Base-by-base conservation (phyloP, 23 tunicate species). In the Halocynthia roretzi region DNA sequence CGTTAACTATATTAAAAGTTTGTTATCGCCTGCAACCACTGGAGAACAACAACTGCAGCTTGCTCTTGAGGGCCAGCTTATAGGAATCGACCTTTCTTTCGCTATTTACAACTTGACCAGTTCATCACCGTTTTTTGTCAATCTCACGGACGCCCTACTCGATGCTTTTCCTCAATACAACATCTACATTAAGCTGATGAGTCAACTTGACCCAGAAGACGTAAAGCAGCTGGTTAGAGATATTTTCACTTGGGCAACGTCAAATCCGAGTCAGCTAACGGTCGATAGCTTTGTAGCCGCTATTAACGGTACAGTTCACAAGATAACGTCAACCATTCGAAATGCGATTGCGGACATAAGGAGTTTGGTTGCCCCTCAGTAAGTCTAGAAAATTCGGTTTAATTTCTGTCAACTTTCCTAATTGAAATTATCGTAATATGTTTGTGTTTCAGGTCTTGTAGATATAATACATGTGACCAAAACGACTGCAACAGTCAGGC, bases 131-230 rank as follows among this genome's bases (percentile, higher is more conserved):
- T 31, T 31, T 31, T 31, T 31, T 48, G 70, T 20, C 19, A 40
- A 65, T 20, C 9, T 65, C 22, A 65, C 15, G 17, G 48, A 65
- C 48, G 70, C 70, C 22, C 10, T 65, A 0, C 15, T 74, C 14
- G 7, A 52, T 0, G 78, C 78, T 21, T 74, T 54, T 2, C 78
- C 78, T 4, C 60, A 53, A n/a, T 74, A 74, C 63, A 64, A 53
- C 15, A 10, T 54, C 14, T 74, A 74, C 62, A 74, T 54, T 48
- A 53, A 64, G 14, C 50, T 74, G 8, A 8, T 52, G 78, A 53
- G 56, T 54, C 64, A 62, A 7, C 55, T 74, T 2, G 64, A 74
- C 56, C 78, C 78, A 12, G 78, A 53, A 74, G 78, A 74, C 63
- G 21, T 74, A 22, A 74, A 74, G 56, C 78, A 74, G 56, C 22